phyloP scores from a whole-genome alignment of 2,797 vertebrate species.

The Notolabrus celidotus region DNA sequence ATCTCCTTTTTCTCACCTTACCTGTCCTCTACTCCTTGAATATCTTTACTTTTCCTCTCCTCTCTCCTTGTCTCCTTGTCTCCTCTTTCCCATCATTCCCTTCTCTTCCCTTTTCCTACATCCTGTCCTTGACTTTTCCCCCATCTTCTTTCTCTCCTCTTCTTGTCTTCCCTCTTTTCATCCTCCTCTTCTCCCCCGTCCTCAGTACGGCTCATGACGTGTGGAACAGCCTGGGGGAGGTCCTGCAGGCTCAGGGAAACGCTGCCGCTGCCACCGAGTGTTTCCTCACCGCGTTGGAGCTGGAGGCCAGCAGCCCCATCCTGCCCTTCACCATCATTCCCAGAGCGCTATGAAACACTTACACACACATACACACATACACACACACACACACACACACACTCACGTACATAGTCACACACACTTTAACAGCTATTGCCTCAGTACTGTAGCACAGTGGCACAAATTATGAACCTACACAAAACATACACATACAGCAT shows the following conservation, averaged over 20 bases:
- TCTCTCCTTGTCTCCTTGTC: background rate
- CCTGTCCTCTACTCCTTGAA: background rate
- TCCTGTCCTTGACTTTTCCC: background rate
- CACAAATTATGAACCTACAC: slow-evolving; percentile 44
- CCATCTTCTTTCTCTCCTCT: background rate
- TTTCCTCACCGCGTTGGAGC: slow-evolving; percentile 96
- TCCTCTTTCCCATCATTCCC: background rate
- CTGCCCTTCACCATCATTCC: slow-evolving; percentile 98
- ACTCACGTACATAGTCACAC: slow-evolving; percentile 18
- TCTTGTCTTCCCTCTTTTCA: too few species aligned
- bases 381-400: background rate
- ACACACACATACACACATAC: slow-evolving; percentile 15
- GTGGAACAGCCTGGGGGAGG: slow-evolving; percentile 97
- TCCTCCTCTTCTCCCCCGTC: background rate
- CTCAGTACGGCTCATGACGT: slow-evolving; percentile 94
- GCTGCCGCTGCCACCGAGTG: slow-evolving; percentile 94
- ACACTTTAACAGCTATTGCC: background rate
- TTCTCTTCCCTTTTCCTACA: background rate
- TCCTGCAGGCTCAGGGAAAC: slow-evolving; percentile 96
- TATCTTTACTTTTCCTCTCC: background rate
- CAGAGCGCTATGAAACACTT: slow-evolving; percentile 88
- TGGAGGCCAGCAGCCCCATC: slow-evolving; percentile 97
- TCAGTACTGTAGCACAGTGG: slow-evolving; percentile 37
- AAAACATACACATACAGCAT: slow-evolving; percentile 23
- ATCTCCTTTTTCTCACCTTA: background rate